These are phyloP conservation scores for Sebastolobus altivelis DNA, from an alignment of 2,797 vertebrate genomes.

Conservation along the genomic window DNA sequence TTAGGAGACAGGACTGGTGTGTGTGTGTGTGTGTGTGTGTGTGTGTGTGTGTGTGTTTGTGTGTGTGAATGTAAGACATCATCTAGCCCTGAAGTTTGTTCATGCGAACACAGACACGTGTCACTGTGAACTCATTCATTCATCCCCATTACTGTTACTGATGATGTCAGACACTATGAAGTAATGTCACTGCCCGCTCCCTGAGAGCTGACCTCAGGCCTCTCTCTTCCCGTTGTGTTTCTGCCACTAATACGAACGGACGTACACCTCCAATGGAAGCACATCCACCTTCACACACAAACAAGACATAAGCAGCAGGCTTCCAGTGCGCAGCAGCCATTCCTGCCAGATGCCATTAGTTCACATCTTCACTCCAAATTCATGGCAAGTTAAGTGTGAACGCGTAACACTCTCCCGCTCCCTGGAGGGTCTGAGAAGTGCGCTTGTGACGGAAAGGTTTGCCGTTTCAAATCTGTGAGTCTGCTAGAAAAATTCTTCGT, in stretches of 20 bases:
- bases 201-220: conserved; percentile 59
- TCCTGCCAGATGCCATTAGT: conserved; percentile 70
- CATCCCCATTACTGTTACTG: conserved; percentile 25
- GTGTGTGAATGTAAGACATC: not conserved
- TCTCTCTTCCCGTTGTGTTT: conserved; percentile 14
- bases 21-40: not conserved
- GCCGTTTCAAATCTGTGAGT: conserved; percentile 18
- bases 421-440: conserved; percentile 21
- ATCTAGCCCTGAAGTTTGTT: not conserved
- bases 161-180: conserved; percentile 44
- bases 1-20: too few relatives aligned
- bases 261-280: conserved; percentile 49
- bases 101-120: not conserved
- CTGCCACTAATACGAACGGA: conserved; percentile 58
- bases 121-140: conserved; percentile 36
- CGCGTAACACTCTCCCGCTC: conserved; percentile 20
- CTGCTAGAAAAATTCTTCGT: not conserved
- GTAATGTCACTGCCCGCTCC: conserved; percentile 55
- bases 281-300: conserved; percentile 26
- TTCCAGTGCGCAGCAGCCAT: conserved; percentile 48
- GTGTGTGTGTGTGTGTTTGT: too few relatives aligned
- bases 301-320: conserved; percentile 54
- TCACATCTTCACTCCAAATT: conserved; percentile 61
- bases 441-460: conserved; percentile 34
- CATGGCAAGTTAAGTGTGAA: conserved; percentile 50